Conservation (phyloP, 1,140 invertebrate genomes). For the Drosophila kepulauana region DNA sequence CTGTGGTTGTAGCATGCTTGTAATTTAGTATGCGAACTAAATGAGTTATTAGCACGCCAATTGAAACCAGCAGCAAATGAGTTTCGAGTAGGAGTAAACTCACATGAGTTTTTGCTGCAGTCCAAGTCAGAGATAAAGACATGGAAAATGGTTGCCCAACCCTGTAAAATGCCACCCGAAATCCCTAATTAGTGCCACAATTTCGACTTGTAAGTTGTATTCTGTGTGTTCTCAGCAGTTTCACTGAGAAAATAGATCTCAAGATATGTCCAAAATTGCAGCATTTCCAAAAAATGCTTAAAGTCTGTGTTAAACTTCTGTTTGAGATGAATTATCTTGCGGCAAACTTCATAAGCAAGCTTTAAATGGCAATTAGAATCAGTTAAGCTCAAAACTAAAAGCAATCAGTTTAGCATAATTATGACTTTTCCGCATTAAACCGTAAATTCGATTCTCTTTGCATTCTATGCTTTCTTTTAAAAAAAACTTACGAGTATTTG, state of each 20-base stretch:
- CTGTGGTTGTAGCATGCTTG: conserved; percentile 60
- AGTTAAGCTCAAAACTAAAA: too few species aligned
- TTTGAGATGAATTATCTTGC: too few species aligned
- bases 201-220: background rate
- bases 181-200: conserved; percentile 17
- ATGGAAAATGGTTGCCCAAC: conserved; percentile 7
- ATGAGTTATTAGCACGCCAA: conserved; percentile 83
- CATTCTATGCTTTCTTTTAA: conserved; percentile 7
- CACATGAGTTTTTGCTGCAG: background rate
- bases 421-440: background rate
- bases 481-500: background rate
- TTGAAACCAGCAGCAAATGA: conserved; percentile 66
- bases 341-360: too few species aligned
- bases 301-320: too few species aligned
- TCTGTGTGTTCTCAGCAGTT: background rate
- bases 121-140: background rate
- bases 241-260: background rate
- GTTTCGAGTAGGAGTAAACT: conserved; percentile 7
- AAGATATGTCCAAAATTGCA: background rate
- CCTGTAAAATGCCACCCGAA: conserved; percentile 4
- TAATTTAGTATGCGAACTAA: conserved; percentile 79
- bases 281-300: background rate
- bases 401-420: too few species aligned
- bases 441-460: background rate
- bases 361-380: too few species aligned